Conservation (phyloP, 2,797 vertebrate species). For the Toxotes lorentzi region DNA sequence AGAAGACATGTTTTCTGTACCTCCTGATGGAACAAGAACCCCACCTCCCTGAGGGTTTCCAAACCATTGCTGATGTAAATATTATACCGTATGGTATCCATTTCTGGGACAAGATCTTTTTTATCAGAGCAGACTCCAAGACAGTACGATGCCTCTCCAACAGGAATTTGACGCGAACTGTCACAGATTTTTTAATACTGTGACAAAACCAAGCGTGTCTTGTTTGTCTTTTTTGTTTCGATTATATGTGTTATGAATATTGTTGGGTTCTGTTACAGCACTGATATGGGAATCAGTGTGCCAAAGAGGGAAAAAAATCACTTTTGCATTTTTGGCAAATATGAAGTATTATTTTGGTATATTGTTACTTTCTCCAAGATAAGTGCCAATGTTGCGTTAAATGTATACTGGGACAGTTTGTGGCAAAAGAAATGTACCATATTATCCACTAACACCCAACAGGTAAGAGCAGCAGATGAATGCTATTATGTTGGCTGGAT, state of each 20-base stretch:
- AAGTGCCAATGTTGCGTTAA: neutral
- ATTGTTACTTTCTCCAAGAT: neutral
- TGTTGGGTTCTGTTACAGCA: conserved; percentile 44
- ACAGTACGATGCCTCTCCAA: neutral
- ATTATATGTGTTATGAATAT: conserved; percentile 25
- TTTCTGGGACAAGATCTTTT: too few species aligned
- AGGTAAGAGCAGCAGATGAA: conserved; percentile 16
- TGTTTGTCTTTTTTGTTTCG: conserved; percentile 17
- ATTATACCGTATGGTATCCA: too few species aligned
- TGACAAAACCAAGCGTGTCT: conserved; percentile 25
- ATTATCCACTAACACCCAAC: neutral
- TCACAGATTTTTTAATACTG: conserved; percentile 21
- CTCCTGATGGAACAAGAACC: too few species aligned
- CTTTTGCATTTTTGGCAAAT: conserved; percentile 52
- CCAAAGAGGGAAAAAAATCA: conserved; percentile 42
- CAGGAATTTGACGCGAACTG: conserved; percentile 10
- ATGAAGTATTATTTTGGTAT: conserved; percentile 79
- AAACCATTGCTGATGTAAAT: too few species aligned
- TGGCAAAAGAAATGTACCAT: conserved; percentile 1
- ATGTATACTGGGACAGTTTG: neutral
- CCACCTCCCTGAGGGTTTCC: too few species aligned
- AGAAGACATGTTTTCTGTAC: too few species aligned
- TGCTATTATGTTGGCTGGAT: conserved; percentile 20
- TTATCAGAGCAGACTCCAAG: neutral
- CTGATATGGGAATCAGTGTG: conserved; percentile 41